Evolutionary conservation across 2,888 invertebrate species (phyloP).

Genomic region (Torymus tubicola): DNA sequence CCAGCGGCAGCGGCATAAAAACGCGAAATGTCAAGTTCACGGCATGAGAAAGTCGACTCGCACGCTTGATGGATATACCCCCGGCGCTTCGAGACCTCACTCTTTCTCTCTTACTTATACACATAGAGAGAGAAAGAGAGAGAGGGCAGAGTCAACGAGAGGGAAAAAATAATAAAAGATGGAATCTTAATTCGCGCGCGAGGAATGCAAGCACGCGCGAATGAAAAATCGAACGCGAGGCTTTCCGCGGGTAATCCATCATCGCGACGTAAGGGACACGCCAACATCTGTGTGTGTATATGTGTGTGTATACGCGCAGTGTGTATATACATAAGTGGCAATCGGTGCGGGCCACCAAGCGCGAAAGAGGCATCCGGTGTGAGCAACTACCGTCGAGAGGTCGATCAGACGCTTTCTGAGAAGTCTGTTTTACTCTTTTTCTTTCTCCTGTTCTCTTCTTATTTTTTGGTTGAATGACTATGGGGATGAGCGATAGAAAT

Average conservation of each 20-base stretch:
- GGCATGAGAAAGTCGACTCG: not conserved
- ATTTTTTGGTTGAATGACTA: too few relatives aligned
- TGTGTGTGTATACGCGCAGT: not conserved
- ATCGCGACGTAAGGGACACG: conserved; percentile 13
- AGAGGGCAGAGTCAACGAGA: not conserved
- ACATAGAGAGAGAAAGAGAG: too few relatives aligned
- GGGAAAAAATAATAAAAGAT: conserved; percentile 3
- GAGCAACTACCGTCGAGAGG: not conserved
- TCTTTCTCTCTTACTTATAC: too few relatives aligned
- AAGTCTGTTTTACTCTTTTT: not conserved
- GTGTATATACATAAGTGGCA: too few relatives aligned
- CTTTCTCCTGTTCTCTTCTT: not conserved
- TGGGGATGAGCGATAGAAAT: too few relatives aligned
- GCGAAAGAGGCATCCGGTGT: too few relatives aligned
- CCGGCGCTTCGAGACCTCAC: too few relatives aligned
- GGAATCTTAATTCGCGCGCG: conserved; percentile 19
- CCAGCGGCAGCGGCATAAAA: conserved; percentile 4
- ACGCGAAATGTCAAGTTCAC: conserved; percentile 48
- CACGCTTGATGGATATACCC: conserved; percentile 10
- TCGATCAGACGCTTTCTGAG: not conserved
- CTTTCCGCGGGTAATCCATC: conserved; percentile 18
- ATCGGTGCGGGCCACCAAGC: too few relatives aligned
- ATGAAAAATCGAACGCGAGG: conserved; percentile 6
- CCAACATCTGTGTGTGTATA: conserved; percentile 10
- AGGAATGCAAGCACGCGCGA: conserved; percentile 7